Evolutionary conservation across 37 sponge, comb jelly and placozoan genomes (phyloP).

Genomic region (Geodia barretti): DNA sequence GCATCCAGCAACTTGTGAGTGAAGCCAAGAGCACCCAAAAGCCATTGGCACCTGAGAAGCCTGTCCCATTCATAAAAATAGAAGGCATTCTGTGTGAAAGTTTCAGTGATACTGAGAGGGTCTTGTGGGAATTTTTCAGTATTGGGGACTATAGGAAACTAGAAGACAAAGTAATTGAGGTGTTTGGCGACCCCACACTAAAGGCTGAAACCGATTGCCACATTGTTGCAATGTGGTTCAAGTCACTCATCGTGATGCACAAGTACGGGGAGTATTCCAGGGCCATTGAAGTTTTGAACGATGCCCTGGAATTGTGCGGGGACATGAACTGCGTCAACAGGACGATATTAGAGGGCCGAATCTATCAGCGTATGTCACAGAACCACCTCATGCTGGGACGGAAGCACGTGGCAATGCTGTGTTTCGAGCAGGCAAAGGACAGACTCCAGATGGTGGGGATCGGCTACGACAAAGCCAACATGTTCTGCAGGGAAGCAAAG

Average conservation of each 20-base stretch:
- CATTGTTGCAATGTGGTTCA: constrained; percentile 12
- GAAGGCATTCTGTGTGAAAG: background rate
- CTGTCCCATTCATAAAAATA: background rate
- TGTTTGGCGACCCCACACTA: background rate
- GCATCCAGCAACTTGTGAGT: background rate
- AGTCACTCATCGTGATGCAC: background rate
- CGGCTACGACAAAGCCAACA: background rate
- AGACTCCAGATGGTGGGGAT: background rate
- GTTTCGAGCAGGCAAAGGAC: background rate
- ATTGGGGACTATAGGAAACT: background rate
- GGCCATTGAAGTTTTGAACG: background rate
- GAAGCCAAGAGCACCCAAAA: background rate
- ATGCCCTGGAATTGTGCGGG: background rate
- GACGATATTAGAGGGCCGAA: background rate
- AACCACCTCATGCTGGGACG: background rate
- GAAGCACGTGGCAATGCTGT: background rate
- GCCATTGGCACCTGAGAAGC: background rate
- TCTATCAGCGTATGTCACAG: constrained; percentile 4
- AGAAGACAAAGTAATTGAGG: background rate
- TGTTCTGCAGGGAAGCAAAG: constrained; percentile 4
- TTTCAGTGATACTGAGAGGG: background rate
- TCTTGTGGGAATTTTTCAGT: background rate
- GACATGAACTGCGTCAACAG: background rate
- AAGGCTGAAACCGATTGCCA: background rate
- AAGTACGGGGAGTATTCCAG: background rate